Percentiles rank a stretch among this genome's conserved stretches.
phyloP scores from a whole-genome alignment of 2,797 vertebrate genomes.

The Sebastes ruberrimus region DNA sequence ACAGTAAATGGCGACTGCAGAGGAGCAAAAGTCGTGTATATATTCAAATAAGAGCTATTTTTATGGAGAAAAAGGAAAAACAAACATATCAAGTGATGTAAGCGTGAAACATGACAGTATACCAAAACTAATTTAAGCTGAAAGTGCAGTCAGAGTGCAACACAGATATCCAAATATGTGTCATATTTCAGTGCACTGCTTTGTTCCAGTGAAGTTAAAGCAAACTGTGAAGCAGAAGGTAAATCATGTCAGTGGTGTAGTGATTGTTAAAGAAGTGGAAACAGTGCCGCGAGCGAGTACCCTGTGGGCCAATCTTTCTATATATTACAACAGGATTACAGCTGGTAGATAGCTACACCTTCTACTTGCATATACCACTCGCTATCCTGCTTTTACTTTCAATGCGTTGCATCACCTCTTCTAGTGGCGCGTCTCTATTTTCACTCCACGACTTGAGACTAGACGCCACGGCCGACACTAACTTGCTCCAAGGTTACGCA shows the following conservation, averaged over 20 bases:
- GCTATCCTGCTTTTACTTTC: slow-evolving; percentile 19
- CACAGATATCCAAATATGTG: neutral
- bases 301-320: slow-evolving; percentile 4
- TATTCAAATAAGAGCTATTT: neutral
- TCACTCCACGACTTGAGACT: slow-evolving; percentile 8
- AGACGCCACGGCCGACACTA: slow-evolving; percentile 22
- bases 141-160: neutral
- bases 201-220: slow-evolving; percentile 2
- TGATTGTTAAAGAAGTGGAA: slow-evolving; percentile 11
- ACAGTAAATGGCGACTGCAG: neutral
- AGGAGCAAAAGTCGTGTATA: neutral
- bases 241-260: neutral
- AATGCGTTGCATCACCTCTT: slow-evolving; percentile 44
- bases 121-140: neutral
- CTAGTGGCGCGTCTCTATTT: slow-evolving; percentile 15
- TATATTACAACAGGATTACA: slow-evolving; percentile 44
- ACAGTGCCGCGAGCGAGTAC: neutral
- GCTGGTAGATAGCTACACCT: slow-evolving; percentile 8
- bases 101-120: neutral
- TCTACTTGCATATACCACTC: neutral
- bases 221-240: slow-evolving; percentile 8
- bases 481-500: slow-evolving; percentile 50
- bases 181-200: neutral
- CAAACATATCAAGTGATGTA: neutral
- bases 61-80: neutral